phyloP scores from a whole-genome alignment of 2,888 invertebrate genomes.

The Drosophila subsilvestris region DNA sequence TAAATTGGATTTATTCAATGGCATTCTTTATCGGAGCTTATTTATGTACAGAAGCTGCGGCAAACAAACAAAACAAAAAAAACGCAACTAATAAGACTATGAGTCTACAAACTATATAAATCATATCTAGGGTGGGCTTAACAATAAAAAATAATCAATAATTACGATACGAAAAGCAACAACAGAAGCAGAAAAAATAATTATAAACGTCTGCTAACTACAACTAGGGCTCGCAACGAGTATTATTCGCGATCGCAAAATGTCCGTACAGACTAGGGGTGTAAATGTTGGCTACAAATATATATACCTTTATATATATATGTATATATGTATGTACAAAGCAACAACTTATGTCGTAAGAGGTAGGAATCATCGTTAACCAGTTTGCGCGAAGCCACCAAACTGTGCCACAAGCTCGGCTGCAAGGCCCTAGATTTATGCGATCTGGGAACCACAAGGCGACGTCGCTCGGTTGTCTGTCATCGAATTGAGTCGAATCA shows the following conservation, averaged over 20 bases:
- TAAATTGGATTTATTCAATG: conserved; percentile 71
- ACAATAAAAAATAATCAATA: conserved; percentile 47
- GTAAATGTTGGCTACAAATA: conserved; percentile 7
- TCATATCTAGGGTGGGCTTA: conserved; percentile 39
- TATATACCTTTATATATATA: conserved; percentile 14
- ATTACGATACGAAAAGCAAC: conserved; percentile 41
- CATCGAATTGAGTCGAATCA: background rate
- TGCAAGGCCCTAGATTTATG: background rate
- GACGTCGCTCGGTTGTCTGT: background rate
- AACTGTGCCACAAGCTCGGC: conserved; percentile 19
- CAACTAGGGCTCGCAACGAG: background rate
- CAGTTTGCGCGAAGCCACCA: conserved; percentile 38
- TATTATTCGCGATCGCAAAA: conserved; percentile 5
- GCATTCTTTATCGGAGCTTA: conserved; percentile 51
- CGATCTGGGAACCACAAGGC: background rate
- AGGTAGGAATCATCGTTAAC: conserved; percentile 13
- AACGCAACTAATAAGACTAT: conserved; percentile 31
- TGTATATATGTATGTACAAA: conserved; percentile 37
- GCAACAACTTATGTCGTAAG: conserved; percentile 37
- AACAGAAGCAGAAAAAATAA: conserved; percentile 21
- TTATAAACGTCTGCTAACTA: conserved; percentile 33
- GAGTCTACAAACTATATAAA: conserved; percentile 31
- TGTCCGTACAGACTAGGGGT: conserved; percentile 17
- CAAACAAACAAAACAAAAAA: conserved; percentile 32
- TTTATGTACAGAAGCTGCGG: conserved; percentile 39